Conservation (phyloP, 2,888 invertebrate species). For the Calameuta idolon region DNA sequence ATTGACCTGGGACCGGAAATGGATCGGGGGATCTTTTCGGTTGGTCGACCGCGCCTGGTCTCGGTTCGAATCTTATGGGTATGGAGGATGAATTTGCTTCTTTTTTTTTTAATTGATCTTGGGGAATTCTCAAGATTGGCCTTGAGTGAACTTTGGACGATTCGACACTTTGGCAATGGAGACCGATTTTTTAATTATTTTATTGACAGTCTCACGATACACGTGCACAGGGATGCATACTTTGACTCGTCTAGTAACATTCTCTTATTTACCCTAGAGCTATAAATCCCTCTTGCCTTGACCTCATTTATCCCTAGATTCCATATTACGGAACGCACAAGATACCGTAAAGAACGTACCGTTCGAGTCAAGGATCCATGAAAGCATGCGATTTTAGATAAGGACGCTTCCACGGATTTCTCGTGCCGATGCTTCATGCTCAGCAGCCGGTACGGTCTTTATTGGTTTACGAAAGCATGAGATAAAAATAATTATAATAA, state of each 20-base stretch:
- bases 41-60: neutral
- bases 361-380: conserved; percentile 7
- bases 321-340: neutral
- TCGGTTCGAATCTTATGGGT: neutral
- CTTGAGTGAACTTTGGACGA: neutral
- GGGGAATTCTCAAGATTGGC: neutral
- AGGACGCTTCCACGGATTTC: neutral
- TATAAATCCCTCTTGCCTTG: neutral
- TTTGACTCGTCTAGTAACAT: neutral
- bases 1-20: neutral
- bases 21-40: neutral
- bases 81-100: neutral
- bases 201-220: too few species aligned
- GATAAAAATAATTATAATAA: neutral
- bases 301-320: neutral
- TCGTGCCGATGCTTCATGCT: neutral
- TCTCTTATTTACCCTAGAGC: neutral
- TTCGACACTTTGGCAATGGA: too few species aligned
- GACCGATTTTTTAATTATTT: too few species aligned
- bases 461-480: neutral
- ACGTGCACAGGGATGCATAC: neutral
- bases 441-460: neutral
- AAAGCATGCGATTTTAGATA: conserved; percentile 8
- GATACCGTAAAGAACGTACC: conserved; percentile 1
- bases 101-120: neutral